Conservation (phyloP, 2,113 vertebrate genomes). For the Anser cygnoides region DNA sequence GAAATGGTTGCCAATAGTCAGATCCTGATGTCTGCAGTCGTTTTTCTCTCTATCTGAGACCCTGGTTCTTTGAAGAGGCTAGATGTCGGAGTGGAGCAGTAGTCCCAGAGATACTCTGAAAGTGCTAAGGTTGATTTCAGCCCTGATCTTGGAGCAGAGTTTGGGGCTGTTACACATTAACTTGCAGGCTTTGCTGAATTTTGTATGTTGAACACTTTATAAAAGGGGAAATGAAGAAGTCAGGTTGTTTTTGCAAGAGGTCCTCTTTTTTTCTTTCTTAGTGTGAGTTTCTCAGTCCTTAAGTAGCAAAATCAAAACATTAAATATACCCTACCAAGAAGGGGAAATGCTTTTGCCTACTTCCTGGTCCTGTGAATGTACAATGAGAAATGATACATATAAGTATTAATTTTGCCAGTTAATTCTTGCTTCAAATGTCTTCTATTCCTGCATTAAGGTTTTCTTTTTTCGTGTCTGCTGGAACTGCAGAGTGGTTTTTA, state of each 20-base stretch:
- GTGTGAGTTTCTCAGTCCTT: not conserved
- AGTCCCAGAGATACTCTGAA: not conserved
- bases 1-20: not conserved
- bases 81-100: not conserved
- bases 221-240: not conserved
- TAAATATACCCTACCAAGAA: not conserved
- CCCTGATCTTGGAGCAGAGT: not conserved
- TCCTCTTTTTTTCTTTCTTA: not conserved
- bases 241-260: not conserved
- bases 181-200: not conserved
- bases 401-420: not conserved
- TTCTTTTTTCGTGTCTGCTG: not conserved
- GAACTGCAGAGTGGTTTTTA: not conserved
- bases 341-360: not conserved
- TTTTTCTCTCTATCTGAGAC: not conserved
- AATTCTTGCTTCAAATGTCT: not conserved
- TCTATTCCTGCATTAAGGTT: not conserved
- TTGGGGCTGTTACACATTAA: fast-evolving
- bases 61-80: not conserved
- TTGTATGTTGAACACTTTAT: not conserved
- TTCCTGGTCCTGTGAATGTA: not conserved
- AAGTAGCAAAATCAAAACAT: not conserved
- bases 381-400: not conserved
- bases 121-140: not conserved
- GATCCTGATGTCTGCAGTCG: not conserved